These are phyloP conservation scores for Ceyx melanurus DNA, from an alignment of 2,113 vertebrate species.

Conservation along the genomic window DNA sequence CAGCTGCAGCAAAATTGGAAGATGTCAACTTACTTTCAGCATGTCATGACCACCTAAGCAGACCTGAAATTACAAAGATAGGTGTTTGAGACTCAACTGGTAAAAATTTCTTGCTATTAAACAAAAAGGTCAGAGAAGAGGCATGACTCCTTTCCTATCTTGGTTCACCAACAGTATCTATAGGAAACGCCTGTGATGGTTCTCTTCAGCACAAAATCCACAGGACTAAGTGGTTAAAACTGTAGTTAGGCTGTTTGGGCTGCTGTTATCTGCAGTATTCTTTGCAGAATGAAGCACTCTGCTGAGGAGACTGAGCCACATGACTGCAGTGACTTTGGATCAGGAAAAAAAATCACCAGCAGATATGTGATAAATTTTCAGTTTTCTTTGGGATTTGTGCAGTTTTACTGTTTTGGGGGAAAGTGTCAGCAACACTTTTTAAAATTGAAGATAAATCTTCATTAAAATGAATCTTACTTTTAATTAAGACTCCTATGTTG, in stretches of 20 bases:
- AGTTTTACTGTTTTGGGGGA: not conserved
- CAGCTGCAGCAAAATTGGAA: not conserved
- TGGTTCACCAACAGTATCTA: not conserved
- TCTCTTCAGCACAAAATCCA: not conserved
- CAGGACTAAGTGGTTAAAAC: not conserved
- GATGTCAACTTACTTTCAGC: not conserved
- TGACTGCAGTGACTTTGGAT: accelerated
- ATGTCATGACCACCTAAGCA: not conserved
- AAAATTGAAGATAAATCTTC: not conserved
- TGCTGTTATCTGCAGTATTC: not conserved
- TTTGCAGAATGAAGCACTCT: not conserved
- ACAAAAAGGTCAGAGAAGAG: not conserved
- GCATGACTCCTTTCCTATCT: not conserved
- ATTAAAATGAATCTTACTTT: not conserved
- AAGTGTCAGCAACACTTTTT: accelerated
- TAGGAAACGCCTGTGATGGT: not conserved
- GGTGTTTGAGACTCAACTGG: not conserved
- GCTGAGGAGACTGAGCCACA: not conserved
- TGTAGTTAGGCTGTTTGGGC: accelerated
- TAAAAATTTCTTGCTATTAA: not conserved
- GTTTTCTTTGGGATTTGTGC: not conserved
- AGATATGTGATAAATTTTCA: not conserved
- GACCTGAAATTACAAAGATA: not conserved
- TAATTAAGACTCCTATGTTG: not conserved
- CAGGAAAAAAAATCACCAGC: not conserved